Base-by-base conservation (phyloP, 2,888 invertebrate genomes). In the Idaea biselata region DNA sequence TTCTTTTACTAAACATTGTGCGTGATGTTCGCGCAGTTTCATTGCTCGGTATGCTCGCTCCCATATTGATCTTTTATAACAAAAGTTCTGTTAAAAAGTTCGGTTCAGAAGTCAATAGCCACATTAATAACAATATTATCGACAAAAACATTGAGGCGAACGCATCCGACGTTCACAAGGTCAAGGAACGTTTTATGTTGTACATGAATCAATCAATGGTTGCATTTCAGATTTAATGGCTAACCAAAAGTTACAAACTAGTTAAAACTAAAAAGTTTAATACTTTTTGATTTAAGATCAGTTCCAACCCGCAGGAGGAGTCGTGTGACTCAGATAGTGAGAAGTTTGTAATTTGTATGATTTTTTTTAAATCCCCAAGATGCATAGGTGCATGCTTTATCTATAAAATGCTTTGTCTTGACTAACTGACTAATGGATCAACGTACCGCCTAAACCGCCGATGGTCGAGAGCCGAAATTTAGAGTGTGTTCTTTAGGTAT, bases 181-280 rank as follows among this genome's bases (percentile, higher is more conserved):
- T 82, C 80, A 81, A 80, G 68, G 79, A 82, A 78, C 84, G 82
- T 82, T 86, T 86, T 85, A 86, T 80, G 67, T 77, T 73, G 74
- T 68, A 74, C 76, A 79, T 81, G 74, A 78, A 82, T 81, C 77
- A 77, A 78, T 86, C 87, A 86, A 83, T 84, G 83, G 83, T 77
- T 84, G 75, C 79, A 81, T 80, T 86, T 83, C 70, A 75, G 76
- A 76, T 82, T 80, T 84, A 80, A 85, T 75, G 72, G 77, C 80
- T 72, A 72, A 68, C 68, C 74, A 70, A 76, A 84, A 82, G 8
- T 1, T 44, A 44, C 44, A 44, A 44, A 44, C 44, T 44, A 44
- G 0, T 44, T 7, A 44, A 44, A 44, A 14, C 11, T 44, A 14
- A 33, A 11, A 44, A 44, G 44, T 44, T 11, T 1, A 44, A 44